A percentile compares a stretch with the other conserved stretches of the same genome.
These are phyloP conservation scores for Sus cebifrons DNA, from an alignment of 2,797 vertebrate genomes.

Conservation along the genomic window DNA sequence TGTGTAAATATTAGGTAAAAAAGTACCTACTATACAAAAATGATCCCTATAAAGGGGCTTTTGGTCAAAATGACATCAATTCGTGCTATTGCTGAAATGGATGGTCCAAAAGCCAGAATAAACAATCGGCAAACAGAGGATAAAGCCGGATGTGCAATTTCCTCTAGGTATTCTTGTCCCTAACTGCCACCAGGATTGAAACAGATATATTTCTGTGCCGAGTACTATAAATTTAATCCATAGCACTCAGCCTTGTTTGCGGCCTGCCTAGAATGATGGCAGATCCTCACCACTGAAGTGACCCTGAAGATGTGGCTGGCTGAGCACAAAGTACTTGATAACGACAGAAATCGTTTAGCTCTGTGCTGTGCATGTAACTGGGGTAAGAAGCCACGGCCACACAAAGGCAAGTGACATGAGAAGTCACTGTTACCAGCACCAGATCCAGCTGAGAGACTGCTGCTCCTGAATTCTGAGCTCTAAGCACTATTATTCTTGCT, in stretches of 20 bases:
- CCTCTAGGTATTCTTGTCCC: constrained; percentile 20
- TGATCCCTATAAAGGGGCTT: not conserved
- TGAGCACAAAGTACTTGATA: constrained; percentile 39
- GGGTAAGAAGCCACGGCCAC: not conserved
- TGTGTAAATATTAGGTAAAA: not conserved
- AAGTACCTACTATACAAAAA: not conserved
- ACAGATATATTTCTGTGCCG: not conserved
- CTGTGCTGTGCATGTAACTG: not conserved
- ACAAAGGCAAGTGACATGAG: not conserved
- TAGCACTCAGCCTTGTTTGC: constrained; percentile 9
- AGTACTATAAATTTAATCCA: not conserved
- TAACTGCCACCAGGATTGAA: not conserved
- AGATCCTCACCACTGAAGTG: constrained; percentile 35
- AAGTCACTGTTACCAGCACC: not conserved
- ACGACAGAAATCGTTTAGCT: constrained; percentile 37
- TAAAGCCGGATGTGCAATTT: constrained; percentile 2
- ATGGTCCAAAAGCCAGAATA: constrained; percentile 1
- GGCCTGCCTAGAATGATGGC: constrained; percentile 59
- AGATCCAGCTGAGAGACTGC: not conserved
- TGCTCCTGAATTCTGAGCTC: not conserved
- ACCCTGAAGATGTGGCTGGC: constrained; percentile 61
- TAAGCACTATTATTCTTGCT: not conserved
- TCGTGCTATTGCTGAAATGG: not conserved
- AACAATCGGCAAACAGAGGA: constrained; percentile 30
- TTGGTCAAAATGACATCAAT: not conserved